Conservation (phyloP, 2,888 invertebrate genomes). For the Acanthococcus lagerstroemiae region DNA sequence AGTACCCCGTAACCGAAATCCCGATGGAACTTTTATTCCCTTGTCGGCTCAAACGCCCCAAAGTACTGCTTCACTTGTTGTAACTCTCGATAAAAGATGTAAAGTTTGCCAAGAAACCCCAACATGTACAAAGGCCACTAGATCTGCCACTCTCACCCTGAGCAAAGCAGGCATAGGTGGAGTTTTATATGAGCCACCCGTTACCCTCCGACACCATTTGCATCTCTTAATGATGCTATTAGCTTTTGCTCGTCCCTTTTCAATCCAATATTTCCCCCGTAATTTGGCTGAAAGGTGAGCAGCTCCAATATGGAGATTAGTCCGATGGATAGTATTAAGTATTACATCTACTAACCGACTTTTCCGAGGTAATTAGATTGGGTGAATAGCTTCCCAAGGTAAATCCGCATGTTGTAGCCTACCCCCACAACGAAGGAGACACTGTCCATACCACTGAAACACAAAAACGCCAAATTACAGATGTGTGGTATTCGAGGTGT, state of each 20-base stretch:
- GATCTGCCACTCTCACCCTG: neutral
- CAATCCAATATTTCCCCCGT: neutral
- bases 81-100: too few relatives aligned
- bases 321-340: neutral
- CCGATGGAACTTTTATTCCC: too few relatives aligned
- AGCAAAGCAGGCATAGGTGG: neutral
- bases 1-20: too few relatives aligned
- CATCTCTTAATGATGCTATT: neutral
- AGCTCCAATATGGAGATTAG: neutral
- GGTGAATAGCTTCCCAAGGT: neutral
- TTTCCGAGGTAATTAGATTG: neutral
- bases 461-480: too few relatives aligned
- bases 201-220: neutral
- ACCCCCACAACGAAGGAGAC: neutral
- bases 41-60: too few relatives aligned
- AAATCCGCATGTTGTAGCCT: neutral
- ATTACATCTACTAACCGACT: neutral
- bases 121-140: neutral
- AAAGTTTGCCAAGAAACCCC: too few relatives aligned
- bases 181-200: neutral
- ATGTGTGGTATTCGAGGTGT: too few relatives aligned
- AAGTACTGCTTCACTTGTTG: too few relatives aligned
- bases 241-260: neutral
- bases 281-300: neutral
- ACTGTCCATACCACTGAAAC: too few relatives aligned